phyloP scores from a whole-genome alignment of 1,140 invertebrate species.

The Micrasema minimum region DNA sequence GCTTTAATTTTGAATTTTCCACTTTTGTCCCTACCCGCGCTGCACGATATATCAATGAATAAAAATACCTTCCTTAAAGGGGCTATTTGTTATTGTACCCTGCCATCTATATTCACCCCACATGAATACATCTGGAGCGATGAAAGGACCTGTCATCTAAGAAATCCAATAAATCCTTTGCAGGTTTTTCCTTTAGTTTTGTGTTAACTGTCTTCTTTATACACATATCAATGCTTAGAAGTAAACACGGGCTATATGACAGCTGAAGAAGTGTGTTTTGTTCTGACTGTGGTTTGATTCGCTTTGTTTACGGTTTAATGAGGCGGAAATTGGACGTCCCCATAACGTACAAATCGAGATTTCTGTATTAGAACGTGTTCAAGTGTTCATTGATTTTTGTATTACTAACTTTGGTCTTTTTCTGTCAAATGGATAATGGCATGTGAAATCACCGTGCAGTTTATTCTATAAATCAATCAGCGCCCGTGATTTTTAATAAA shows the following conservation, averaged over 20 bases:
- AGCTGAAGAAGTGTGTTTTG: neutral
- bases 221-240: conserved; percentile 3
- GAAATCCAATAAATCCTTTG: conserved; percentile 51
- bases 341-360: no score
- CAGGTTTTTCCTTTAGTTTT: conserved; percentile 32
- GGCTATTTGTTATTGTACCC: conserved; percentile 17
- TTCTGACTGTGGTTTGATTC: no score
- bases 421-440: no score
- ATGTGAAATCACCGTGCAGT: no score
- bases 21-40: neutral
- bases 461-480: no score
- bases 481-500: no score
- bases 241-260: conserved; percentile 8
- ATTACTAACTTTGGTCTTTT: no score
- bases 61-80: conserved; percentile 7
- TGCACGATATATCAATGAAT: conserved; percentile 13
- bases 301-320: no score
- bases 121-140: conserved; percentile 35
- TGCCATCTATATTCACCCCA: conserved; percentile 7
- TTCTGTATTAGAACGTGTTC: no score
- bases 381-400: no score
- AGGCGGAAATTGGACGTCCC: no score
- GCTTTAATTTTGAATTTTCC: conserved; percentile 18
- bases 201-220: conserved; percentile 15
- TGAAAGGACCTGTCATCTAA: conserved; percentile 51